Conservation (phyloP, 1,140 invertebrate genomes). For the Pararge aegeria region DNA sequence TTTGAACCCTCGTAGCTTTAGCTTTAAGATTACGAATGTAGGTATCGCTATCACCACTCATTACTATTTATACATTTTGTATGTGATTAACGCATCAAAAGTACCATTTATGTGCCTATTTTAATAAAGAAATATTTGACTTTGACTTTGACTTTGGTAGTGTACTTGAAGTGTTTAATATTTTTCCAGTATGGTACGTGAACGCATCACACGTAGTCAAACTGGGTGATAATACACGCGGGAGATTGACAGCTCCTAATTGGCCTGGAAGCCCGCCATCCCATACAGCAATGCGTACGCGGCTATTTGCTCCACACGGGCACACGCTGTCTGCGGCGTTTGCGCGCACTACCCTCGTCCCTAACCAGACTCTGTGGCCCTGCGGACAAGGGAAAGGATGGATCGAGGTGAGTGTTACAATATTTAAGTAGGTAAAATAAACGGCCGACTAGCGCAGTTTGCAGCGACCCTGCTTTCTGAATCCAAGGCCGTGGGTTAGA, state of each 20-base stretch:
- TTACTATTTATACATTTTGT: too few species aligned
- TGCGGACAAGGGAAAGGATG: conserved; percentile 65
- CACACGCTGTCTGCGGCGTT: conserved; percentile 47
- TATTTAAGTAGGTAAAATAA: neutral
- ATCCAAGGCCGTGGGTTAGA: too few species aligned
- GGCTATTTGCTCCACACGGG: conserved; percentile 50
- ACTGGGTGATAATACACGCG: conserved; percentile 31
- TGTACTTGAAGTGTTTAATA: too few species aligned
- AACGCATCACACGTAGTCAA: conserved; percentile 53
- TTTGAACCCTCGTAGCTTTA: too few species aligned
- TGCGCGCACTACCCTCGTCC: conserved; percentile 35
- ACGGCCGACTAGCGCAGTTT: too few species aligned
- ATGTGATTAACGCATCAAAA: too few species aligned
- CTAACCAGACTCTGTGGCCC: conserved; percentile 33
- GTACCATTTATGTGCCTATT: too few species aligned
- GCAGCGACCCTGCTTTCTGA: too few species aligned
- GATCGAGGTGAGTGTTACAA: conserved; percentile 72
- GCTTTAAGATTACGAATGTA: too few species aligned
- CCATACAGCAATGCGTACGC: conserved; percentile 37
- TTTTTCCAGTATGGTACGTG: conserved; percentile 41
- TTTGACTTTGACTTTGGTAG: too few species aligned
- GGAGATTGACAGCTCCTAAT: conserved; percentile 51
- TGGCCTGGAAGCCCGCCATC: conserved; percentile 47
- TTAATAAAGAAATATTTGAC: too few species aligned
- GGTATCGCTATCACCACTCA: too few species aligned